Conservation (phyloP, 2,113 vertebrate genomes). For the Dipodomys merriami region DNA sequence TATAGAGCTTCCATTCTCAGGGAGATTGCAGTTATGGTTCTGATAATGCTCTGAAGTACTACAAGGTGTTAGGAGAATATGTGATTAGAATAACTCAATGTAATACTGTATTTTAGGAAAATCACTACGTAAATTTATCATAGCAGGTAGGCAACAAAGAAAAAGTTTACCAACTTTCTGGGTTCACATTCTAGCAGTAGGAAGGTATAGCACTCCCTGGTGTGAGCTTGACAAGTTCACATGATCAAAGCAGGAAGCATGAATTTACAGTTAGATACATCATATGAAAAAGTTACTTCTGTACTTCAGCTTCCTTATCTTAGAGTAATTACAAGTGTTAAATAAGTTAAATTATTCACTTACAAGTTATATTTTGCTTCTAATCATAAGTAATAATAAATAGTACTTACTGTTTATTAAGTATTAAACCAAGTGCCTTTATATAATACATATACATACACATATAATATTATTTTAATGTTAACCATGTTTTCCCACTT, state of each 20-base stretch:
- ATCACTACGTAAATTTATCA: background rate
- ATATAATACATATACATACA: background rate
- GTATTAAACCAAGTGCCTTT: background rate
- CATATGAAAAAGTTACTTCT: background rate
- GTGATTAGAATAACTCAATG: background rate
- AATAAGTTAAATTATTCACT: constrained; percentile 1
- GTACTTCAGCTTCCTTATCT: background rate
- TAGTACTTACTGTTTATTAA: background rate
- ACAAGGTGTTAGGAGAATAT: background rate
- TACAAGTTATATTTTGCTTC: constrained; percentile 11
- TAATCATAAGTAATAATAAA: background rate
- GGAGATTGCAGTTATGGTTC: background rate
- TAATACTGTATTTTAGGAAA: constrained; percentile 7
- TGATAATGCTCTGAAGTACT: background rate
- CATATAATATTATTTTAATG: background rate
- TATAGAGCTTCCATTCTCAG: background rate
- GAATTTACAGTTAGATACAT: background rate
- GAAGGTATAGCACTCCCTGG: no score
- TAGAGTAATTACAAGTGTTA: background rate
- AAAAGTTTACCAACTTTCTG: background rate
- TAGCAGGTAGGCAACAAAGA: background rate
- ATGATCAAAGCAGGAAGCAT: no score
- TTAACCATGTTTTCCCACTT: background rate
- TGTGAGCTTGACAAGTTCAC: no score
- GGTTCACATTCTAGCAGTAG: background rate